Conservation (phyloP, 2,113 vertebrate genomes). For the Siphamia tubifer region DNA sequence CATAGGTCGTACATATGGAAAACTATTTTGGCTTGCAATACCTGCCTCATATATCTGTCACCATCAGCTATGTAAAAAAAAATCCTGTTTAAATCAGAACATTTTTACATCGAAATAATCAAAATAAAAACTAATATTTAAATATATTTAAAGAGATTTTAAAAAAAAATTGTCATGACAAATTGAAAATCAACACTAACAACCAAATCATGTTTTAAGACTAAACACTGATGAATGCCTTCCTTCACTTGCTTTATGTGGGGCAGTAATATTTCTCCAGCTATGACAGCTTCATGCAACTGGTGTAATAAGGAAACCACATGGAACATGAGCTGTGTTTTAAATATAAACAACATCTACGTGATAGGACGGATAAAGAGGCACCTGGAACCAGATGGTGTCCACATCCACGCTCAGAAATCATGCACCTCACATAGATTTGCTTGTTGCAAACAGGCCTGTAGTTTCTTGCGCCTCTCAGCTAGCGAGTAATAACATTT, state of each 20-base stretch:
- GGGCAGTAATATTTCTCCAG: conserved; percentile 37
- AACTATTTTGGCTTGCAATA: conserved; percentile 24
- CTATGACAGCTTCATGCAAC: conserved; percentile 39
- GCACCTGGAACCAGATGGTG: conserved; percentile 59
- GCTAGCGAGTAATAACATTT: conserved; percentile 39
- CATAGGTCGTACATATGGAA: background rate
- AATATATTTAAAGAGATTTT: background rate
- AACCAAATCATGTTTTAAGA: conserved; percentile 19
- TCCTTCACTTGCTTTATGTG: conserved; percentile 48
- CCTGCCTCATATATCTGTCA: too few species aligned
- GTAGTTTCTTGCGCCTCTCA: conserved; percentile 14
- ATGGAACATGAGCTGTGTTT: conserved; percentile 69
- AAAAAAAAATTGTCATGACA: background rate
- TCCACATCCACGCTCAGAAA: conserved; percentile 34
- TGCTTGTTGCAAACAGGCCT: conserved; percentile 43
- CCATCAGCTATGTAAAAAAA: too few species aligned
- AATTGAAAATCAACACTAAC: conserved; percentile 8
- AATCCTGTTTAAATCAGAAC: background rate
- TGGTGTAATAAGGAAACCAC: conserved; percentile 71
- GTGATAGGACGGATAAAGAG: conserved; percentile 56
- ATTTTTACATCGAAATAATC: background rate
- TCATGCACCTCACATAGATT: conserved; percentile 37
- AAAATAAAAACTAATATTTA: background rate
- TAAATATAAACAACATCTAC: conserved; percentile 72
- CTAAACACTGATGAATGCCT: conserved; percentile 44